Percentiles rank a stretch among this genome's conserved stretches.
These are phyloP conservation scores for Heliconius aoede DNA, from an alignment of 2,888 invertebrate species.

Conservation along the genomic window DNA sequence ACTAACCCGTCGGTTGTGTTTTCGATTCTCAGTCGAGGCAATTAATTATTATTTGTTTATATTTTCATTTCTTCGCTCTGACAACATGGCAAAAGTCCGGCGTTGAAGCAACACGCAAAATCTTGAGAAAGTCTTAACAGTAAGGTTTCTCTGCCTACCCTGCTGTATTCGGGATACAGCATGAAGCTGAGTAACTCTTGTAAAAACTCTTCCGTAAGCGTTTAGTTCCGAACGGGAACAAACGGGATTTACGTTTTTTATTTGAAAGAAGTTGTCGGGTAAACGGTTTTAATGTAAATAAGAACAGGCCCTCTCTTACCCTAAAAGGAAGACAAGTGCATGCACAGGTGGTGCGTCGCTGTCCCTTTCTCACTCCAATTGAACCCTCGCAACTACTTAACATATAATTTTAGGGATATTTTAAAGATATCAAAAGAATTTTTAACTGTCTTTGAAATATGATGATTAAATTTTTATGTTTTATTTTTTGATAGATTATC, in stretches of 20 bases:
- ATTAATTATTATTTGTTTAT: neutral
- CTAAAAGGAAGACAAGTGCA: conserved; percentile 20
- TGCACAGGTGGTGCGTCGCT: conserved; percentile 15
- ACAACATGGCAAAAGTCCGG: neutral
- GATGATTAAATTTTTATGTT: no score
- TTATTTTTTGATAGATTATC: no score
- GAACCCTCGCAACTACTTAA: neutral
- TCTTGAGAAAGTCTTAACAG: neutral
- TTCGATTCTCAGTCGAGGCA: no score
- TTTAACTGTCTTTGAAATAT: no score
- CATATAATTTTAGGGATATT: neutral
- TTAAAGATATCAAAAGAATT: neutral
- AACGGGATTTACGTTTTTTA: neutral
- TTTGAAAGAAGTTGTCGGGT: neutral
- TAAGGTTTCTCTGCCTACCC: no score
- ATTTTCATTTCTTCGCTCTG: neutral
- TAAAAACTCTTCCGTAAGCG: no score
- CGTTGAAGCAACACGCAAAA: neutral
- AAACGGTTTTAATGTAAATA: neutral
- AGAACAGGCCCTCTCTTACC: neutral
- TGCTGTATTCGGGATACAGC: no score
- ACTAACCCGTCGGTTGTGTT: no score
- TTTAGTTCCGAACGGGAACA: neutral
- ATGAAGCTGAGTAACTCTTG: no score
- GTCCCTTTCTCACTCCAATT: conserved; percentile 8